A percentile compares a stretch with the other conserved stretches of the same genome.
Conservation (phyloP, 2,797 vertebrate genomes). For the Sebastes jordani region DNA sequence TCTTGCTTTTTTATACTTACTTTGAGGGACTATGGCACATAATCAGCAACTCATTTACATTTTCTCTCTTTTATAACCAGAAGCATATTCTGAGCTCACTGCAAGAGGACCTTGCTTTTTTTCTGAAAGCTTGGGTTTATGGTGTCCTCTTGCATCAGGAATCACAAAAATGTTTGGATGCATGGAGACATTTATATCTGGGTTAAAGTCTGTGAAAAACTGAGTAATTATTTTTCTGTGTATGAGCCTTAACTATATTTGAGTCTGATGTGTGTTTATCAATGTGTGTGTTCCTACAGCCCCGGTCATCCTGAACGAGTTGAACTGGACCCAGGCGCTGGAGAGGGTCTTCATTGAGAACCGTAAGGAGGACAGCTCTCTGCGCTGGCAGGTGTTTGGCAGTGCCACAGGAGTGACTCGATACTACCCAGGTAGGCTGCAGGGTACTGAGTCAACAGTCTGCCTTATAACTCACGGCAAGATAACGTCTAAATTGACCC, state of each 20-base stretch:
- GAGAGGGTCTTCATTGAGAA: constrained; percentile 96
- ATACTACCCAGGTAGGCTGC: constrained; percentile 81
- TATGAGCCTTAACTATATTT: neutral
- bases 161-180: neutral
- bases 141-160: neutral
- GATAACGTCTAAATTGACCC: constrained; percentile 78
- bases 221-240: neutral
- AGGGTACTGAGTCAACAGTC: constrained; percentile 37
- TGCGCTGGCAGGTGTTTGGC: constrained; percentile 98
- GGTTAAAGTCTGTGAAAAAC: neutral
- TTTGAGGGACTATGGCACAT: constrained; percentile 12
- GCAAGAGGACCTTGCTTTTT: neutral
- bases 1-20: neutral
- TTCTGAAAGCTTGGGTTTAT: neutral
- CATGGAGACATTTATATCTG: neutral
- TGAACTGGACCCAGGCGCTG: constrained; percentile 97
- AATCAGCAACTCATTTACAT: constrained; percentile 32
- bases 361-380: constrained; percentile 90
- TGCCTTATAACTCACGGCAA: constrained; percentile 39
- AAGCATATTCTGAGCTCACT: neutral
- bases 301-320: constrained; percentile 94
- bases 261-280: neutral
- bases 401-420: constrained; percentile 97
- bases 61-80: constrained; percentile 1
- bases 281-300: constrained; percentile 75